Base-by-base conservation (phyloP, 2,888 invertebrate genomes). In the Zaprionus lineosus region DNA sequence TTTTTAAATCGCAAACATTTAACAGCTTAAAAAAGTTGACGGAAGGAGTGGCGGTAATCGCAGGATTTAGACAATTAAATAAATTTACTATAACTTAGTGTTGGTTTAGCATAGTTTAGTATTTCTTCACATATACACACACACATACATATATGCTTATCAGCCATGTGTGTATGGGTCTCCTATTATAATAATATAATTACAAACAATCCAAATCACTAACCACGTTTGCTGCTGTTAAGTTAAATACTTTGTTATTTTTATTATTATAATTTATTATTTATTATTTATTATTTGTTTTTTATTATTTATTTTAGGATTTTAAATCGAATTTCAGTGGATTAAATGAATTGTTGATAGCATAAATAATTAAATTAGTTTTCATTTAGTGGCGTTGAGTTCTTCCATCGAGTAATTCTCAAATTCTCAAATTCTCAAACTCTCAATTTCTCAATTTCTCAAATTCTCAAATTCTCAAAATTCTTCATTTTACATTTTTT, bases 151-250 rank as follows among this genome's bases (percentile, higher is more conserved):
- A 21, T 21, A 21, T 24, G 24, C 41, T 36, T 61, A 34, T 61
- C 50, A 48, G 53, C 14, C 33, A 52, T 52, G 67, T n/a, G n/a
- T 60, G 43, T 41, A 47, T 66, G 69, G 39, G 40, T 50, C 39
- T 58, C 18, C 29, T 48, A 56, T 70, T 51, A 53, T 53, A 60
- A 9, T 29, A 44, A 8, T 7, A 31, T 67, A 59, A 55, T 66
- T 83, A 70, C 69, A 74, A 84, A 77, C 87, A 74, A 86, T 82
- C 75, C 79, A 84, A 86, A 85, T 87, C 87, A 87, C 88, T 88
- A 88, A 87, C 87, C 88, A 88, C 84, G 72, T 85, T 84, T 86
- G 69, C 72, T 83, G 70, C 65, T 78, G 74, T 71, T 83, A 77
- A 64, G 48, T 76, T 70, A 41, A 33, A 47, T 36, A 39, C n/a